Percentiles rank a stretch among this genome's conserved stretches.
These are phyloP conservation scores for Trachymyrmex cornetzi DNA, from an alignment of 1,140 invertebrate genomes.

Conservation along the genomic window DNA sequence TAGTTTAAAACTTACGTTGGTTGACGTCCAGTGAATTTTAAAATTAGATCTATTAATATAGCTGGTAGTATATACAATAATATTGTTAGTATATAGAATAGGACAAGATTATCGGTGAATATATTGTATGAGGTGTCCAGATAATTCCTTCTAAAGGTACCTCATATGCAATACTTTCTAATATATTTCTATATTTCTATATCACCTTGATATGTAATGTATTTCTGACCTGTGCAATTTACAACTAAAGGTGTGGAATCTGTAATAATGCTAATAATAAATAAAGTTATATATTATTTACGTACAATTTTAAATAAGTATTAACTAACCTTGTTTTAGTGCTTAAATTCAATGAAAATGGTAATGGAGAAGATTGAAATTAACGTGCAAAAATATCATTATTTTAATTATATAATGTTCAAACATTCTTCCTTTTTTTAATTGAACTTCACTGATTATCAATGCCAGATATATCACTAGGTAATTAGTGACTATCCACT, in stretches of 20 bases:
- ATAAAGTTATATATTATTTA: no score
- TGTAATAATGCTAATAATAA: slow-evolving; percentile 85
- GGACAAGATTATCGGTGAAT: slow-evolving; percentile 85
- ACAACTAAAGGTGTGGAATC: slow-evolving; percentile 91
- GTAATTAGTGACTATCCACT: no score
- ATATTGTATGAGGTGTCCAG: slow-evolving; percentile 89
- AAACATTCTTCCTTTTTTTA: no score
- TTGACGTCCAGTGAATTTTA: slow-evolving; percentile 89
- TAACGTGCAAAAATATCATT: no score
- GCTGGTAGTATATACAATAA: slow-evolving; percentile 91
- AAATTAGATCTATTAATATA: slow-evolving; percentile 89
- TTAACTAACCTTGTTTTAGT: no score
- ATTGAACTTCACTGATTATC: no score
- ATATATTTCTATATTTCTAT: slow-evolving; percentile 88
- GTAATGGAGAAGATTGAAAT: no score
- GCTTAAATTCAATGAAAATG: no score
- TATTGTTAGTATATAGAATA: slow-evolving; percentile 88
- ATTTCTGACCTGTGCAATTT: slow-evolving; percentile 82
- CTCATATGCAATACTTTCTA: slow-evolving; percentile 85
- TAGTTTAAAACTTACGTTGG: slow-evolving; percentile 92
- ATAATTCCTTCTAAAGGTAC: slow-evolving; percentile 90
- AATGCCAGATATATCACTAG: no score
- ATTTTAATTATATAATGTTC: no score
- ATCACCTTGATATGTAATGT: slow-evolving; percentile 73
- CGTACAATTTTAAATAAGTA: no score